These are phyloP conservation scores for Perdita meconis DNA, from an alignment of 2,888 invertebrate species.

Conservation along the genomic window DNA sequence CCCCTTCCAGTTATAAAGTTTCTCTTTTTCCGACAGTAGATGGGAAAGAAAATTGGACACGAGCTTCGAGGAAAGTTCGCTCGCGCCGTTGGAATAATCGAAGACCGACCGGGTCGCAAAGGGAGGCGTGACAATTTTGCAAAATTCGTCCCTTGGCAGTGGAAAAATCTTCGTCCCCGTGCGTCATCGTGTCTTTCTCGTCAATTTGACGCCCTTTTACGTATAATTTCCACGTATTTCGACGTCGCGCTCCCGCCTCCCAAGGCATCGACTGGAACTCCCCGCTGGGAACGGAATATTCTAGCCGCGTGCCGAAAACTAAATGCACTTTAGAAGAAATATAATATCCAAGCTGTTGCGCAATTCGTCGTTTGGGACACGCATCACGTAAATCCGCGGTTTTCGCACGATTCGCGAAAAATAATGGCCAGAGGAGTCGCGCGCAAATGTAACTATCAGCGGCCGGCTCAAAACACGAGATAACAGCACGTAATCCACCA, in stretches of 20 bases:
- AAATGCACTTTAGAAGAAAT: no score
- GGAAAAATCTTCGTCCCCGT: neutral
- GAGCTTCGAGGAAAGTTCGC: slow-evolving; percentile 32
- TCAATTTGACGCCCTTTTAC: no score
- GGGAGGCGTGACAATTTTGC: slow-evolving; percentile 48
- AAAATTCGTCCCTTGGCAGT: slow-evolving; percentile 23
- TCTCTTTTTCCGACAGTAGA: slow-evolving; percentile 40
- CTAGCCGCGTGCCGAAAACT: no score
- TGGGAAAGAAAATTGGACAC: slow-evolving; percentile 53
- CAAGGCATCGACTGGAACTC: no score
- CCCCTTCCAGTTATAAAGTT: slow-evolving; percentile 61
- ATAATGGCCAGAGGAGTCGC: neutral
- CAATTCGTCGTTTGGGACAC: neutral
- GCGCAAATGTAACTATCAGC: neutral
- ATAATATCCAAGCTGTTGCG: neutral
- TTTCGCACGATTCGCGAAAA: neutral
- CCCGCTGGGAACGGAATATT: no score
- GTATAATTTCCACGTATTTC: no score
- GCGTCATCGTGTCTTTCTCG: neutral
- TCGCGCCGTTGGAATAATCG: slow-evolving; percentile 53
- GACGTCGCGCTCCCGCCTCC: no score
- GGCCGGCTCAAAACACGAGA: slow-evolving; percentile 7
- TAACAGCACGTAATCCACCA: slow-evolving; percentile 8
- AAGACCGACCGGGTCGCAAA: slow-evolving; percentile 16
- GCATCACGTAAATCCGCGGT: neutral